Evolutionary conservation across 2,113 vertebrate genomes (phyloP).

Genomic region (Psammodynastes pulverulentus): DNA sequence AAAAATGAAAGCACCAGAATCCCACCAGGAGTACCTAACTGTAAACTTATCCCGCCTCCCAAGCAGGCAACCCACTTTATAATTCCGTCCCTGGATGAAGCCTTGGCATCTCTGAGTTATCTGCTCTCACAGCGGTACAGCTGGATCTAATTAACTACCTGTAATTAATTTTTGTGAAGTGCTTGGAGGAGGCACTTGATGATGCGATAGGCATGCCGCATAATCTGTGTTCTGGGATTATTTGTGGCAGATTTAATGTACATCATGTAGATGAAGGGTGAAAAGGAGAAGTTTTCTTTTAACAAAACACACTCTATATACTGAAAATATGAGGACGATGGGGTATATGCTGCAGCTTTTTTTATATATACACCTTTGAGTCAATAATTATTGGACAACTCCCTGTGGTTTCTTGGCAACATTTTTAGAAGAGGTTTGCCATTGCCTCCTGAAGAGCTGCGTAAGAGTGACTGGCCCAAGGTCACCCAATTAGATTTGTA

Average conservation of each 20-base stretch:
- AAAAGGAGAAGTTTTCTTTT: not conserved
- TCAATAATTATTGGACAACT: not conserved
- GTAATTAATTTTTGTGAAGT: slow-evolving; percentile 57
- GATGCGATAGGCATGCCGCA: slow-evolving; percentile 15
- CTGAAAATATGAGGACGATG: not conserved
- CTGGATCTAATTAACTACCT: slow-evolving; percentile 51
- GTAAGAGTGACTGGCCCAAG: not conserved
- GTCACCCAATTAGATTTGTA: not conserved
- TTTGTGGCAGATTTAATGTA: not conserved
- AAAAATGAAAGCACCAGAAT: not conserved
- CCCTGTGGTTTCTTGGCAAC: not conserved
- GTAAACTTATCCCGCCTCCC: not conserved
- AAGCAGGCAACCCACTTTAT: not conserved
- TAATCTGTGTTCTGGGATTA: not conserved
- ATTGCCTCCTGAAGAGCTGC: not conserved
- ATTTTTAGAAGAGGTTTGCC: not conserved
- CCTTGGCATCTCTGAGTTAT: slow-evolving; percentile 25
- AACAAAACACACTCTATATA: not conserved
- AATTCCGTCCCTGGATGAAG: not conserved
- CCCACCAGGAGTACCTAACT: slow-evolving; percentile 14
- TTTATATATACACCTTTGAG: not conserved
- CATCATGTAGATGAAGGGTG: not conserved
- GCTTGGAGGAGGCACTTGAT: slow-evolving; percentile 46
- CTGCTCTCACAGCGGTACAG: slow-evolving; percentile 27
- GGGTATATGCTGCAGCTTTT: not conserved